Evolutionary conservation across 2,113 vertebrate genomes (phyloP).

Genomic region (Cyprinodon variegatus): DNA sequence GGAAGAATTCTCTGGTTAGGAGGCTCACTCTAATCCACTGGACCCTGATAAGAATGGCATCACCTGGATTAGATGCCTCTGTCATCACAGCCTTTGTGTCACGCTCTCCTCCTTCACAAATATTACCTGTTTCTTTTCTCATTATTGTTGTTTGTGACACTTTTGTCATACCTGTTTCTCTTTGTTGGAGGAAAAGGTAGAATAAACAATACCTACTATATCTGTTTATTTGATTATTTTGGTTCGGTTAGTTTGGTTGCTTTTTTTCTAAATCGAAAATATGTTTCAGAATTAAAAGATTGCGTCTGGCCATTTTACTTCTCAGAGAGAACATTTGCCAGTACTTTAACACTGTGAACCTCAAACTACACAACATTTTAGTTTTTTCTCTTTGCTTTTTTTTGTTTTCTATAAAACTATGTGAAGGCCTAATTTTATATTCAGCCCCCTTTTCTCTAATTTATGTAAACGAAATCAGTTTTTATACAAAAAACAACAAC

Average conservation of each 20-base stretch:
- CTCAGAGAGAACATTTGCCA: background rate
- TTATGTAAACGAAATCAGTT: too few relatives aligned
- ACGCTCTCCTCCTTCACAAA: constrained; percentile 58
- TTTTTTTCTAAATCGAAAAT: constrained; percentile 7
- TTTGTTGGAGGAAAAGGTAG: constrained; percentile 42
- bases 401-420: background rate
- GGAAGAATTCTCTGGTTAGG: constrained; percentile 81
- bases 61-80: constrained; percentile 80
- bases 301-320: background rate
- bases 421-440: too few relatives aligned
- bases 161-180: constrained; percentile 30
- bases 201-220: constrained; percentile 23
- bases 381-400: too few relatives aligned
- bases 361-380: background rate
- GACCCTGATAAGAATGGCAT: constrained; percentile 85
- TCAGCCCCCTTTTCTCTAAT: too few relatives aligned
- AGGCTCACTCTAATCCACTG: constrained; percentile 84
- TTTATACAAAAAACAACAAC: too few relatives aligned
- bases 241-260: background rate
- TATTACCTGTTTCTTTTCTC: constrained; percentile 53
- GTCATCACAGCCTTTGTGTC: constrained; percentile 78
- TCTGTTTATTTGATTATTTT: background rate
- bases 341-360: background rate
- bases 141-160: constrained; percentile 66
- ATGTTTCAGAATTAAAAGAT: background rate